Conservation (phyloP, 2,888 invertebrate species). For the Hypomecis punctinalis region DNA sequence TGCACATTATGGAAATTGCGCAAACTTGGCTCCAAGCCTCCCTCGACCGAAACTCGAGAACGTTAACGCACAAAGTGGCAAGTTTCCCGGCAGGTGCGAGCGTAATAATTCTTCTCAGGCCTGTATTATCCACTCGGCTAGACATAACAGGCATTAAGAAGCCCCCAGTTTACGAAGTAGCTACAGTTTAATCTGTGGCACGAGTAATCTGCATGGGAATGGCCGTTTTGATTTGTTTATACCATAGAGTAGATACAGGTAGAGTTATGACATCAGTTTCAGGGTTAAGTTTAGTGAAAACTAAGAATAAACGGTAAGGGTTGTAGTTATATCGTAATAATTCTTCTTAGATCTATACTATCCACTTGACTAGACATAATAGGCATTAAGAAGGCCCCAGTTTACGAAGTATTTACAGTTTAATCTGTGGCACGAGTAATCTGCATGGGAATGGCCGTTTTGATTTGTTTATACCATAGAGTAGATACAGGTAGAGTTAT, state of each 20-base stretch:
- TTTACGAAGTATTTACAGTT: constrained; percentile 3
- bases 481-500: constrained; percentile 8
- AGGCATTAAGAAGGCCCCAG: constrained; percentile 35
- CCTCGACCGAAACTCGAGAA: constrained; percentile 36
- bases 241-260: constrained; percentile 6
- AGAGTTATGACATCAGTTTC: background rate
- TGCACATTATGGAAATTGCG: constrained; percentile 36
- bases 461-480: constrained; percentile 17
- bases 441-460: constrained; percentile 30
- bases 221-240: constrained; percentile 24
- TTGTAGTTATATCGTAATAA: constrained; percentile 43
- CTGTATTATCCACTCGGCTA: constrained; percentile 49
- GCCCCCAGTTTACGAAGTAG: constrained; percentile 19
- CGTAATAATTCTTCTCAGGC: constrained; percentile 57
- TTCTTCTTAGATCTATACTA: constrained; percentile 56
- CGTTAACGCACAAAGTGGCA: constrained; percentile 55
- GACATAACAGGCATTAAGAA: constrained; percentile 42
- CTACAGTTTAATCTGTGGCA: constrained; percentile 4
- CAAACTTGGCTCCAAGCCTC: constrained; percentile 31
- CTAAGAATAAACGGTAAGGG: too few species aligned
- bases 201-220: constrained; percentile 38
- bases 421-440: constrained; percentile 32
- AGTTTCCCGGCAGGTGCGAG: constrained; percentile 60
- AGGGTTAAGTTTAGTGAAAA: background rate
- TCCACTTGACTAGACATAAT: constrained; percentile 43